phyloP scores from a whole-genome alignment of 1,140 invertebrate genomes.

The Cheumatopsyche charites region DNA sequence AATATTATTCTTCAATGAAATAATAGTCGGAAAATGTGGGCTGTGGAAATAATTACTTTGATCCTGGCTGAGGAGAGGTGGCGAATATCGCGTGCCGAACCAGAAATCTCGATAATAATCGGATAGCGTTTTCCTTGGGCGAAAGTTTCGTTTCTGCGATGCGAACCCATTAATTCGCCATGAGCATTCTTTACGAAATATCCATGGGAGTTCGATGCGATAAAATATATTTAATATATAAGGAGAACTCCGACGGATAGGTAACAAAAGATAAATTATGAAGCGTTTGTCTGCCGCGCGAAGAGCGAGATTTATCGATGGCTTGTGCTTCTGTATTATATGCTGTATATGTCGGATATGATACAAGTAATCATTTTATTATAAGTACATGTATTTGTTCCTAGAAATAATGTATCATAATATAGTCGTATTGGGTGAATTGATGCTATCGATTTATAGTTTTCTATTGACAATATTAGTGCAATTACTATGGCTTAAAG shows the following conservation, averaged over 20 bases:
- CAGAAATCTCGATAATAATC: constrained; percentile 1
- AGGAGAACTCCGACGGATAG: constrained; percentile 2
- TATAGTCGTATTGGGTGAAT: no score
- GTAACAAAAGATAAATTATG: constrained; percentile 29
- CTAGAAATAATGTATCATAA: no score
- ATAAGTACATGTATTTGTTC: no score
- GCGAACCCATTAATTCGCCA: constrained; percentile 19
- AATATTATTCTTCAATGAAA: neutral
- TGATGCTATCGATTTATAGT: no score
- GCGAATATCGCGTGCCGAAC: constrained; percentile 9
- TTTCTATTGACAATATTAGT: no score
- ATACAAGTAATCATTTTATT: no score
- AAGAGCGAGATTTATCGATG: neutral
- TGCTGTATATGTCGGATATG: no score
- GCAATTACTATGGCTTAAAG: no score
- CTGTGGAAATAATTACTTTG: constrained; percentile 1
- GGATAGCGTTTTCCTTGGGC: neutral
- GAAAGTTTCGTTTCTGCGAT: constrained; percentile 10
- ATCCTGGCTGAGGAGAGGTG: neutral
- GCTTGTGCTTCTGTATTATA: no score
- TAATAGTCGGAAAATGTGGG: neutral
- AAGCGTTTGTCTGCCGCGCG: neutral
- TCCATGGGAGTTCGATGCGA: neutral
- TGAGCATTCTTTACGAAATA: constrained; percentile 14
- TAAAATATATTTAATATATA: neutral